phyloP scores from a whole-genome alignment of 2,888 invertebrate genomes.

The Perithous albicinctus region DNA sequence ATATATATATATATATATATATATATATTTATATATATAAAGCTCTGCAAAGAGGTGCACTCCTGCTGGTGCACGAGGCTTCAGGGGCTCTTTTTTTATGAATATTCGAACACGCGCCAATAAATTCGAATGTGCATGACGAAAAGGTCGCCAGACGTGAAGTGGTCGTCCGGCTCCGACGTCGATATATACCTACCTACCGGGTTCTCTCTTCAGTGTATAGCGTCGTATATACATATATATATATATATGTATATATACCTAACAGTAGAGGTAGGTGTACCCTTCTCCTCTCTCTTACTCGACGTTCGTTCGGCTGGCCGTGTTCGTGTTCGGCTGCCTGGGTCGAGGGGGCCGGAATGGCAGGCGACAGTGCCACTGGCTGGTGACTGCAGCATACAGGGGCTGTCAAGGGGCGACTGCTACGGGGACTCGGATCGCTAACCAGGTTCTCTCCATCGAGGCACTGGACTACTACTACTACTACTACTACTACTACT shows the following conservation, averaged over 20 bases:
- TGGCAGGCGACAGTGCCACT: slow-evolving; percentile 44
- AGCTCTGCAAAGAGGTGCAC: slow-evolving; percentile 58
- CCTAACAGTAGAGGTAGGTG: slow-evolving; percentile 25
- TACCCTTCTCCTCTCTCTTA: background rate
- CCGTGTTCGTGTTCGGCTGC: slow-evolving; percentile 47
- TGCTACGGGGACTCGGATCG: slow-evolving; percentile 49
- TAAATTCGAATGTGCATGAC: slow-evolving; percentile 83
- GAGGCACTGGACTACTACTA: slow-evolving; percentile 64
- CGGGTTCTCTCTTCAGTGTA: slow-evolving; percentile 1
- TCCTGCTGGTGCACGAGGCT: slow-evolving; percentile 62
- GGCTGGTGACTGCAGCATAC: slow-evolving; percentile 55
- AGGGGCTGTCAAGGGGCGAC: slow-evolving; percentile 59
- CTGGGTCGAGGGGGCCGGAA: slow-evolving; percentile 56
- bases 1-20: background rate
- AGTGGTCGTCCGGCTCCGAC: slow-evolving; percentile 78
- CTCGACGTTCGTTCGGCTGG: slow-evolving; percentile 48
- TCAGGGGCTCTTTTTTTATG: slow-evolving; percentile 76
- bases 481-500: slow-evolving; percentile 48
- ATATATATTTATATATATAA: background rate
- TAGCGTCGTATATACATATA: slow-evolving; percentile 10
- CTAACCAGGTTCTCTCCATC: slow-evolving; percentile 65
- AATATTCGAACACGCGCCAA: slow-evolving; percentile 84
- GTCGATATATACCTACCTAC: slow-evolving; percentile 65
- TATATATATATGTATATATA: no score
- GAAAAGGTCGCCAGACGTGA: slow-evolving; percentile 83